Conservation (phyloP, 2,113 vertebrate genomes). For the mouse (Mus musculus) region GRCm39 chr17:90139501-90140000, state of each 20-base stretch:
- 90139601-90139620: background rate
- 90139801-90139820: background rate
- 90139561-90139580: background rate
- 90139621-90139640: conserved; percentile 20
- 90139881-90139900: background rate
- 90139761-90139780: background rate
- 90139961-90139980: background rate
- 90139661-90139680: background rate
- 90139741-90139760: background rate
- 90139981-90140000: background rate
- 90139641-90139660: conserved; percentile 41
- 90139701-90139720: background rate
- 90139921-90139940: background rate
- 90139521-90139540: conserved; percentile 62
- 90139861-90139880: background rate
- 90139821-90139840: background rate
- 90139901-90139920: background rate
- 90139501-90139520: conserved; percentile 51
- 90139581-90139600: conserved; percentile 29
- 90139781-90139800: background rate
- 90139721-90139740: background rate
- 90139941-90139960: background rate
- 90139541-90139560: conserved; percentile 47
- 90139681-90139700: background rate
- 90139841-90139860: background rate